A percentile compares a stretch with the other conserved stretches of the same genome.
Conservation (phyloP, 2,797 vertebrate genomes). For the Trachurus trachurus region DNA sequence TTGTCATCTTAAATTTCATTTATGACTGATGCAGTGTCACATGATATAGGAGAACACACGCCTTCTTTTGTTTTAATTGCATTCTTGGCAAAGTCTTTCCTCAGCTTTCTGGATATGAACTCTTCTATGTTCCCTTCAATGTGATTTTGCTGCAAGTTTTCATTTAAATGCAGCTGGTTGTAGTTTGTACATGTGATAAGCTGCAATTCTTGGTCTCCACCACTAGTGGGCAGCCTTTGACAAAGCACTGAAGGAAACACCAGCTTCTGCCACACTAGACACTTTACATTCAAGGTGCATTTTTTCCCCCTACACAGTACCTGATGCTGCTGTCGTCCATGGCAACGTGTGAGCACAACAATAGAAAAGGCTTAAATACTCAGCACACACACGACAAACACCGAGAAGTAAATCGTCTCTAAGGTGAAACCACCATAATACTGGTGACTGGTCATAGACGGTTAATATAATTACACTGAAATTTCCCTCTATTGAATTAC, state of each 20-base stretch:
- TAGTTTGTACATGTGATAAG: neutral
- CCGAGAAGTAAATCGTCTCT: neutral
- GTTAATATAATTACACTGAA: neutral
- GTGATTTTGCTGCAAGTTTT: no score
- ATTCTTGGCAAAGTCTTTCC: neutral
- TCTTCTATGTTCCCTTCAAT: no score
- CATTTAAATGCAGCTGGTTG: no score
- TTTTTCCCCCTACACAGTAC: constrained; percentile 35
- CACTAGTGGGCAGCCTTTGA: constrained; percentile 57
- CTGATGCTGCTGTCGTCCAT: constrained; percentile 54
- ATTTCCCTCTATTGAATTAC: neutral
- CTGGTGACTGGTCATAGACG: neutral
- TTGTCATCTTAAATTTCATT: neutral
- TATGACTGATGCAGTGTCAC: neutral
- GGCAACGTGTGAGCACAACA: constrained; percentile 49
- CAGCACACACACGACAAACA: neutral
- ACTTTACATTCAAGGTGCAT: constrained; percentile 61
- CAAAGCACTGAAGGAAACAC: neutral
- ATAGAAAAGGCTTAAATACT: neutral
- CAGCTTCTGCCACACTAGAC: neutral
- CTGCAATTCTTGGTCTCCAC: neutral
- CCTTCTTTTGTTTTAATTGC: neutral
- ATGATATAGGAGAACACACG: neutral
- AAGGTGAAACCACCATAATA: no score
- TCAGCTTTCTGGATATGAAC: neutral